A percentile compares a stretch with the other conserved stretches of the same genome.
Conservation (phyloP, 2,888 invertebrate species). For the Agrotis exclamationis region DNA sequence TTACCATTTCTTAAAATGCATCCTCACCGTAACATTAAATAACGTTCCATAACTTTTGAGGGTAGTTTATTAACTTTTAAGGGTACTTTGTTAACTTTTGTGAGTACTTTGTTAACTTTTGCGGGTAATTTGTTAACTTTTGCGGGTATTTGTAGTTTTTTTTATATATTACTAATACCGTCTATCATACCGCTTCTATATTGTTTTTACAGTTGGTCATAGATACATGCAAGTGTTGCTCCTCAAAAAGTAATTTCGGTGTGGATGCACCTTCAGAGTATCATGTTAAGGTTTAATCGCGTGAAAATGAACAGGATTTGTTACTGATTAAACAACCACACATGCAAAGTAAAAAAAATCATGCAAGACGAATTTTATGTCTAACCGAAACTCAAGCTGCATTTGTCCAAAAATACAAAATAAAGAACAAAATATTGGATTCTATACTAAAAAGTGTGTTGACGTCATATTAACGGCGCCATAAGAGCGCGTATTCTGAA, state of each 20-base stretch:
- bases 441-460: not conserved
- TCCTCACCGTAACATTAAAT: not conserved
- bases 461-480: not conserved
- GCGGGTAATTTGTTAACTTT: not conserved
- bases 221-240: too few species aligned
- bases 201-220: too few species aligned
- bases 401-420: conserved; percentile 9
- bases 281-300: conserved; percentile 28
- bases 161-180: too few species aligned
- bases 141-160: not conserved
- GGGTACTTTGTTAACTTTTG: not conserved
- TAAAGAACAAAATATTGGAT: too few species aligned
- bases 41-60: not conserved
- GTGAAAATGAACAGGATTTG: conserved; percentile 19
- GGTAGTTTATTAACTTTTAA: not conserved
- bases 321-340: conserved; percentile 33
- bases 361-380: conserved; percentile 39
- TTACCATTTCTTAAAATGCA: conserved; percentile 56
- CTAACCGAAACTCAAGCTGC: conserved; percentile 63
- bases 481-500: too few species aligned
- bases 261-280: conserved; percentile 19
- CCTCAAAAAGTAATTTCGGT: not conserved
- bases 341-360: conserved; percentile 44
- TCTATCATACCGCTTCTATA: too few species aligned
- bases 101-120: not conserved